These are phyloP conservation scores for Sebastes steindachneri DNA, from an alignment of 2,797 vertebrate genomes.

Conservation along the genomic window DNA sequence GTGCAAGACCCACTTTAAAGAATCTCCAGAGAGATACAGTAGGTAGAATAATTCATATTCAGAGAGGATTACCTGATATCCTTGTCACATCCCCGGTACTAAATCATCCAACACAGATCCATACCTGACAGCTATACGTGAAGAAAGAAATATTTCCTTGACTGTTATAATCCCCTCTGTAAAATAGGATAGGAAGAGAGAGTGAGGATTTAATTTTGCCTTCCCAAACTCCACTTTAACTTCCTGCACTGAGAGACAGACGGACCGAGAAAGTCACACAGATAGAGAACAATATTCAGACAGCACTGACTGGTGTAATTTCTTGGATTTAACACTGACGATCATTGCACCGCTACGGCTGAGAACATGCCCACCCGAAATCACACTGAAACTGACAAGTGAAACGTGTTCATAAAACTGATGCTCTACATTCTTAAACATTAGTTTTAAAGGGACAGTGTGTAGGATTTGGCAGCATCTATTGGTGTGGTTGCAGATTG, in stretches of 20 bases:
- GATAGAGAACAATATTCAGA: neutral
- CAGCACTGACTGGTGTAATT: neutral
- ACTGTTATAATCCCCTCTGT: constrained; percentile 19
- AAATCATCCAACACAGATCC: constrained; percentile 52
- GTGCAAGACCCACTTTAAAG: constrained; percentile 27
- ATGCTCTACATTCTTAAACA: neutral
- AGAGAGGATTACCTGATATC: constrained; percentile 58
- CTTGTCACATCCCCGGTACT: constrained; percentile 26
- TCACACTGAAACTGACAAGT: neutral
- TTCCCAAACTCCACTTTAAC: constrained; percentile 14
- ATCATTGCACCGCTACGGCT: neutral
- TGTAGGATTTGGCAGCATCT: neutral
- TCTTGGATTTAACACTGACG: constrained; percentile 1
- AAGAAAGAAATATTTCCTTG: constrained; percentile 34
- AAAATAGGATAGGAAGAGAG: constrained; percentile 26
- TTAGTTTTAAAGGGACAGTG: neutral
- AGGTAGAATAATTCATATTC: constrained; percentile 40
- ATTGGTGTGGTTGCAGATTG: too few relatives aligned
- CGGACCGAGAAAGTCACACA: neutral
- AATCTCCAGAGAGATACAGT: constrained; percentile 7
- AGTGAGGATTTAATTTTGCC: constrained; percentile 15
- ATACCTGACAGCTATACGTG: constrained; percentile 40
- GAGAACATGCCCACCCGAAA: neutral
- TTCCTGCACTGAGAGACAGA: neutral
- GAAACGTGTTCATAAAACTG: neutral